Base-by-base conservation (phyloP, 2,888 invertebrate genomes). In the Desoria tigrina region DNA sequence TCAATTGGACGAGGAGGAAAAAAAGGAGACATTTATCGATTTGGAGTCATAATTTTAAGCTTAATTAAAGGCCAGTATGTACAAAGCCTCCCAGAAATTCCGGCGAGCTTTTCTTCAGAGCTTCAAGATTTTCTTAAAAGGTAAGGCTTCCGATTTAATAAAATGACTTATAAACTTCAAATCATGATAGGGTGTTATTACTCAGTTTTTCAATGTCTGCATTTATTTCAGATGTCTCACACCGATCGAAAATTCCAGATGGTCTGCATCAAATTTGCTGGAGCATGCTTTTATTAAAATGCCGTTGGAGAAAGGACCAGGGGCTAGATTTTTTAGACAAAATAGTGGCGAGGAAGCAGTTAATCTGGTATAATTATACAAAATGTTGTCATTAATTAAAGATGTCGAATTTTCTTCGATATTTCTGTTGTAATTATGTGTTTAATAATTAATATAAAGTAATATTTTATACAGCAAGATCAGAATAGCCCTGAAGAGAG, bases 231-330 rank as follows among this genome's bases (percentile, higher is more conserved):
- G 87, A 77, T 90, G 90, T 80, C 79, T 91, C 55, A 83, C 84
- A 49, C 85, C 84, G 77, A 86, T 90, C 75, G 90, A 90, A 78
- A 84, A 86, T 62, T 83, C 85, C 3, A 86, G 90, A 49, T 88
- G 88, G 84, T 87, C 90, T 0, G 88, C 91, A 0, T 85, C 86
- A 7, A 88, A 91, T 79, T 81, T 95, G 26, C 79, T 90, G 27
- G 86, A 87, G 54, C 94, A 95, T 79, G 83, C 85, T 9, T 94
- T 94, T 78, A 81, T 88, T 2, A 82, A 85, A 73, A 80, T 82
- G 6, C 86, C 86, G 1, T 69, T 83, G 26, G 81, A 83, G 69
- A 80, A 63, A 32, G 61, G 62, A 21, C 65, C 68, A 37, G 55
- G 6, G 11, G 7, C n/a, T 28, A 3, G 23, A 27, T 55, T 37